Base-by-base conservation (phyloP, 2,113 vertebrate genomes). In the Cepphus grylle region DNA sequence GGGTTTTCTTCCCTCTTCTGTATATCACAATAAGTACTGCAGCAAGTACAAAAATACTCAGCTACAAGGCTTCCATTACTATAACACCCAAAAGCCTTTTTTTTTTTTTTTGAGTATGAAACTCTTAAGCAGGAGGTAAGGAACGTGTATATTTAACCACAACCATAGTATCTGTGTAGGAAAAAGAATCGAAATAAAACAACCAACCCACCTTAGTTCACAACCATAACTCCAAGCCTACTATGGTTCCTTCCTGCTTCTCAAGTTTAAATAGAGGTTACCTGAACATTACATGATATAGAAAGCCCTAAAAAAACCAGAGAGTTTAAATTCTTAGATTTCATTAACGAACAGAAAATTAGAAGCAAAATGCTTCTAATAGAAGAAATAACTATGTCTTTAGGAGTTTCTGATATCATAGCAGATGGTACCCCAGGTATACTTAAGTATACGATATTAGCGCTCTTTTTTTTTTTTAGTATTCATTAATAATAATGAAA, bases 101-200 rank as follows among this genome's bases (percentile, higher is more conserved):
- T 34, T 29, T 52, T 52, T 72, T 26, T 32, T 55, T 58, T 63
- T 9, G 6, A 50, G 6, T 36, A 71, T 9, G 17, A 71, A 89
- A 84, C 55, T 21, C 49, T 30, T 42, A 14, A 73, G 29, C 14
- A 90, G 27, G 6, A 74, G 13, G 4, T 42, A 81, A 81, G 12
- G 7, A 76, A 63, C 3, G 61, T 6, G 3, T 82, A 14, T 67
- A 74, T 52, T 52, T 65, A 56, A 36, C 25, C 47, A 40, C 10
- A 5, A 11, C 2, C 1, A 2, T 22, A 67, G 12, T 19, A 69
- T 20, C 15, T 40, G 1, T 18, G 10, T 23, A 69, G 45, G 9
- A 45, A 81, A 85, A 91, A 43, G 1, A 63, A 71, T 10, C n/a
- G 6, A 52, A 53, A 56, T 32, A 71, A 77, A 81, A 14, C 18